Evolutionary conservation across 2,797 vertebrate genomes (phyloP).

Genomic region (Sebastes hubbsi): DNA sequence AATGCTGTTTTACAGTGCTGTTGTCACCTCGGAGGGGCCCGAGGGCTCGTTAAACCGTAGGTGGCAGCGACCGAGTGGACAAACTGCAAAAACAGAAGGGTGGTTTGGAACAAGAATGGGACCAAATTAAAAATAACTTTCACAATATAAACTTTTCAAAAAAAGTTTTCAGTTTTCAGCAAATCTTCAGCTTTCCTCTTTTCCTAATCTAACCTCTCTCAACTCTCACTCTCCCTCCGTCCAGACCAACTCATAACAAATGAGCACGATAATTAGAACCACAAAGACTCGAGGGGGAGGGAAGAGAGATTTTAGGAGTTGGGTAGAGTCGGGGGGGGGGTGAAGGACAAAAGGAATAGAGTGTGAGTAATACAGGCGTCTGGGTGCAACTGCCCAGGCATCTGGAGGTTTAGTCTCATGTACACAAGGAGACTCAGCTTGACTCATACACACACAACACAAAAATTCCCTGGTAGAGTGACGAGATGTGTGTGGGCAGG

Average conservation of each 20-base stretch:
- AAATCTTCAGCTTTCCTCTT: neutral
- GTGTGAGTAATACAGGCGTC: constrained; percentile 67
- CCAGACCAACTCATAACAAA: constrained; percentile 65
- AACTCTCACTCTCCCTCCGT: constrained; percentile 26
- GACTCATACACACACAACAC: neutral
- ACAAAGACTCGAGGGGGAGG: constrained; percentile 55
- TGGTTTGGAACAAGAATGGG: too few species aligned
- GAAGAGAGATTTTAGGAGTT: constrained; percentile 6
- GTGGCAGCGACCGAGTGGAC: neutral
- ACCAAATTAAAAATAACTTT: neutral
- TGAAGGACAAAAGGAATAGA: constrained; percentile 62
- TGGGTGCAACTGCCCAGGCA: constrained; percentile 58
- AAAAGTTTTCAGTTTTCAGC: neutral
- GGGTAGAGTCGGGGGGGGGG: neutral
- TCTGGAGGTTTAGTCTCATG: constrained; percentile 48
- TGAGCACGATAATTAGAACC: constrained; percentile 71
- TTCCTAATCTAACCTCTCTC: constrained; percentile 14
- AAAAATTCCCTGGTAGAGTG: neutral
- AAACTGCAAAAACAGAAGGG: neutral
- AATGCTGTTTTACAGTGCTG: constrained; percentile 38
- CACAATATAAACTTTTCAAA: neutral
- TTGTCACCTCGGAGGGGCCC: constrained; percentile 32
- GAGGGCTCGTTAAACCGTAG: constrained; percentile 29
- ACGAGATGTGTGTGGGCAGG: neutral
- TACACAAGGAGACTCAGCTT: constrained; percentile 31